Evolutionary conservation across 2,113 vertebrate species (phyloP), one percentile per base, ranked within the genome.

Genomic region (Cheirogaleus medius): DNA sequence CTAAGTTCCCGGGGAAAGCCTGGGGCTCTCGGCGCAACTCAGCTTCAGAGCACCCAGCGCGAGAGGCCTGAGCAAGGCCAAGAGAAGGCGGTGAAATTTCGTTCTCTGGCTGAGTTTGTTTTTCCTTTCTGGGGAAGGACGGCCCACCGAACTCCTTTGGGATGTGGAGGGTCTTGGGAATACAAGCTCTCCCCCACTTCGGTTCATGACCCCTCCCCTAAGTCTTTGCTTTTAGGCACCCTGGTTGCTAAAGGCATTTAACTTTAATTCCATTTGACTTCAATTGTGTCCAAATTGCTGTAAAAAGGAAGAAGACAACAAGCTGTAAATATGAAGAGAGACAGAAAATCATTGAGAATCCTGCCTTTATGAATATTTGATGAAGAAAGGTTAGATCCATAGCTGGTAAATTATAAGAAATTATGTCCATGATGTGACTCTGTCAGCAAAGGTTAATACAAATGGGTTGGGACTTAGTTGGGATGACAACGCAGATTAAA

Each of bases 321-420:
- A 99, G 99, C 99, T 99, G 99, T 99, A 99, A 99, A 99, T 99
- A 99, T 99, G 98, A 99, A 99, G 99, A 99, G 99, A 99, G 99
- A 99, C 99, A 99, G 99, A 99, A 99, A 99, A 99, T 99, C 99
- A 99, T 99, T 99, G 99, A 98, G 99, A 99, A 99, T 99, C 99
- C 99, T 99, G 99, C 99, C 99, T 99, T 99, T 99, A 99, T 99
- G 99, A 99, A 99, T 99, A 99, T 99, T 99, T 99, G 99, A 99
- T 99, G 99, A 99, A 99, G 98, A 98, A 99, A 99, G 99, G 99
- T 99, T 99, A 99, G 98, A 98, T 99, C 99, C 99, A 98, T 99
- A 99, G 99, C 99, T 99, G 99, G 99, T 99, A 99, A 99, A 99
- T 99, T 99, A 99, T 99, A 99, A 99, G 98, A 99, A 99, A 98